phyloP scores from a whole-genome alignment of 2,888 invertebrate genomes.

The Ctena decussata region DNA sequence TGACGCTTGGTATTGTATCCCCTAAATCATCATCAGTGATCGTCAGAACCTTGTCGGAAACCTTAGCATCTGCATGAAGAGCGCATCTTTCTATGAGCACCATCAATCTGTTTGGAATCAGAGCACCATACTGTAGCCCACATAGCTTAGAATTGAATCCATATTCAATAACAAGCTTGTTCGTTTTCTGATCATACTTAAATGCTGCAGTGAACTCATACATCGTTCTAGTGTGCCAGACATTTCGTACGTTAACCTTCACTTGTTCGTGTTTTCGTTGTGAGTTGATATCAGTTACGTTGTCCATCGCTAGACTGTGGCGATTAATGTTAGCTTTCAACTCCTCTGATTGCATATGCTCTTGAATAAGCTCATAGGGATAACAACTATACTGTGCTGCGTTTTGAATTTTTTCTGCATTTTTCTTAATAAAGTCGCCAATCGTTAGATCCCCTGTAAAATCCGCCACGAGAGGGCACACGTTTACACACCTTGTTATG shows the following conservation, averaged over 20 bases:
- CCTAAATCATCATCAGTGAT: not conserved
- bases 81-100: not conserved
- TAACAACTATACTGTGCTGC: constrained; percentile 44
- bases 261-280: constrained; percentile 31
- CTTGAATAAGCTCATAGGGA: constrained; percentile 35
- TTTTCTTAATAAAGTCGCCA: constrained; percentile 30
- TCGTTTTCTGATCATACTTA: constrained; percentile 1
- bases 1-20: not conserved
- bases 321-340: constrained; percentile 28
- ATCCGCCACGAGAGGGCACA: constrained; percentile 43
- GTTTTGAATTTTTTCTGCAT: constrained; percentile 16
- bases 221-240: constrained; percentile 33
- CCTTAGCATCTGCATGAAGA: too few relatives aligned
- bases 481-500: constrained; percentile 44
- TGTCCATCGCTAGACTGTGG: constrained; percentile 50
- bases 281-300: constrained; percentile 36
- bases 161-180: not conserved
- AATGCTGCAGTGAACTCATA: constrained; percentile 37
- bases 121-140: not conserved
- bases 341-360: constrained; percentile 35
- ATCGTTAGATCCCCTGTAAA: constrained; percentile 10
- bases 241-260: constrained; percentile 23
- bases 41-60: not conserved
- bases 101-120: not conserved
- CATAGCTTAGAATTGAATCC: constrained; percentile 7